phyloP scores from a whole-genome alignment of 2,797 vertebrate genomes.

The Chiloscyllium punctatum region DNA sequence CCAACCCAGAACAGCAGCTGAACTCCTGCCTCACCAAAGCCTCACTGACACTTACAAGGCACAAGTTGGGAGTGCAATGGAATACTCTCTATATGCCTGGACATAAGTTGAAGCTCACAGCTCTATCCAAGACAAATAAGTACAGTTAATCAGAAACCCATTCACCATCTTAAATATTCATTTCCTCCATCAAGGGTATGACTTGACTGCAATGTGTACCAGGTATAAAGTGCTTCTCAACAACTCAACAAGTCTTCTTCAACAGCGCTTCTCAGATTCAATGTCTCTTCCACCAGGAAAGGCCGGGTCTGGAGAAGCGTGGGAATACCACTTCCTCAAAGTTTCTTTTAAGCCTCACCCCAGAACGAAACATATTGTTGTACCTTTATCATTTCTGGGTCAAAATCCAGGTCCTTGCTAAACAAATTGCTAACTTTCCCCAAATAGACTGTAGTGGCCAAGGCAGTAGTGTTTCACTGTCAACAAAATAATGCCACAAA shows the following conservation, averaged over 20 bases:
- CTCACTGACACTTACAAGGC: not conserved
- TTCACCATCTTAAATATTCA: not conserved
- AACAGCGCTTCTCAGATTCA: not conserved
- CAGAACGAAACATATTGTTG: not conserved
- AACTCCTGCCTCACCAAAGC: not conserved
- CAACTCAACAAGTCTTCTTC: not conserved
- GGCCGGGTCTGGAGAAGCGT: not conserved
- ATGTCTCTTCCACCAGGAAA: not conserved
- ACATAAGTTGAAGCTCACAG: not conserved
- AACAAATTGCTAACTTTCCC: not conserved
- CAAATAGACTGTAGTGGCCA: not conserved
- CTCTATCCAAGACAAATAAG: not conserved
- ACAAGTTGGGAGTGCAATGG: not conserved
- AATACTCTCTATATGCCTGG: not conserved
- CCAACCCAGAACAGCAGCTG: not conserved
- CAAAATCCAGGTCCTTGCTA: not conserved
- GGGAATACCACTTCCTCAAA: not conserved
- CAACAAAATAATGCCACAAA: too few species aligned
- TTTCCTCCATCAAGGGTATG: not conserved
- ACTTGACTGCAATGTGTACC: not conserved
- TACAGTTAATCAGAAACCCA: not conserved
- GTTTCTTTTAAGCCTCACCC: not conserved
- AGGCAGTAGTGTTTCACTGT: too few species aligned
- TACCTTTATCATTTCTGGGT: not conserved
- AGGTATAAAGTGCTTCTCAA: not conserved